Percentiles rank a stretch among this genome's conserved stretches.
Evolutionary conservation across 2,888 invertebrate genomes (phyloP).

Genomic region (Chymomyza caudatula): DNA sequence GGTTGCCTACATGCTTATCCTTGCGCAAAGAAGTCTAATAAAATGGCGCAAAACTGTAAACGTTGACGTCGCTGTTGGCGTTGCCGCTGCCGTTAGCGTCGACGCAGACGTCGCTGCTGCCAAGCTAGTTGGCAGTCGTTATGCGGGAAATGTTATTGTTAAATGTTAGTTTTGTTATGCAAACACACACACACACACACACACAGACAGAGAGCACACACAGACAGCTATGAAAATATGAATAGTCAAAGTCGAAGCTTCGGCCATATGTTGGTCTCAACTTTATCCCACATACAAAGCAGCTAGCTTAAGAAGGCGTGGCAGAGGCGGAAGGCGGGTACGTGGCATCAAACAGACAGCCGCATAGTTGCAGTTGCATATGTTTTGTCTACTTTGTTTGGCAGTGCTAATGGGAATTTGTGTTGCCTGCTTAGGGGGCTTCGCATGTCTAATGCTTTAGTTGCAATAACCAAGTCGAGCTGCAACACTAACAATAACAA

Average conservation of each 20-base stretch:
- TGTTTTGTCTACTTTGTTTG: slow-evolving; percentile 5
- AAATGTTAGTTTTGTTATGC: slow-evolving; percentile 70
- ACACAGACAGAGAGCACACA: slow-evolving; percentile 11
- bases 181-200: slow-evolving; percentile 43
- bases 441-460: slow-evolving; percentile 58
- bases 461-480: slow-evolving; percentile 29
- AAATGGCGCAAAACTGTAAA: not conserved
- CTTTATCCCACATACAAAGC: slow-evolving; percentile 59
- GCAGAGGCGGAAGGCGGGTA: slow-evolving; percentile 6
- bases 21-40: not conserved
- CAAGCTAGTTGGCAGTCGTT: slow-evolving; percentile 33
- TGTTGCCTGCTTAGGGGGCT: slow-evolving; percentile 41
- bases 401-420: slow-evolving; percentile 67
- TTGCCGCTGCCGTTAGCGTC: slow-evolving; percentile 35
- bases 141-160: slow-evolving; percentile 66
- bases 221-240: slow-evolving; percentile 48
- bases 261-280: slow-evolving; percentile 61
- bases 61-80: slow-evolving; percentile 29
- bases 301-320: not conserved
- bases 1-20: not conserved
- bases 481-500: slow-evolving; percentile 16
- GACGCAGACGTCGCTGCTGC: slow-evolving; percentile 47
- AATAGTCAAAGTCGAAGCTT: slow-evolving; percentile 66
- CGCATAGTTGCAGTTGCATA: slow-evolving; percentile 4
- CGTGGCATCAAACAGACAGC: slow-evolving; percentile 5